phyloP scores from a whole-genome alignment of 2,113 vertebrate species.

The Gnathonemus echidnorhynchus region DNA sequence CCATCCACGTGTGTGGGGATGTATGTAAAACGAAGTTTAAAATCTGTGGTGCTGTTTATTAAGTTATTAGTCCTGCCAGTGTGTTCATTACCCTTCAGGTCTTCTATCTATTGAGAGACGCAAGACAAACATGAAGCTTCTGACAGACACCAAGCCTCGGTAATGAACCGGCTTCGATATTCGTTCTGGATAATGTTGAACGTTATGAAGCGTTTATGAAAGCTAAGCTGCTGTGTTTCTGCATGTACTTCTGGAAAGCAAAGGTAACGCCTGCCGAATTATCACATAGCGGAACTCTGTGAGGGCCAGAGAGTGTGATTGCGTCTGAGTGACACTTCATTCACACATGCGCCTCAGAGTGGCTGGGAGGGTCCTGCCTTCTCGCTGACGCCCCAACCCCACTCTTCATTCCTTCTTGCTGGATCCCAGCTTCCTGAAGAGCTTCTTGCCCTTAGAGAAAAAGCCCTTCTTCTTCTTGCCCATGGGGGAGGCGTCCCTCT shows the following conservation, averaged over 20 bases:
- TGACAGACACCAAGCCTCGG: background rate
- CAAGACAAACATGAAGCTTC: conserved; percentile 7
- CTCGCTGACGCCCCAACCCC: background rate
- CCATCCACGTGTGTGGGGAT: background rate
- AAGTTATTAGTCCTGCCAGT: background rate
- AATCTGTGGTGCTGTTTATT: background rate
- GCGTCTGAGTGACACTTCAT: background rate
- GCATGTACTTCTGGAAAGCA: background rate
- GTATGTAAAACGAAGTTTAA: background rate
- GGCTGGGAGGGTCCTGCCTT: background rate
- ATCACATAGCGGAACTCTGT: background rate
- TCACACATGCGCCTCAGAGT: background rate
- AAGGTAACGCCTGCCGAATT: background rate
- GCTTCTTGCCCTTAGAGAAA: conserved; percentile 83
- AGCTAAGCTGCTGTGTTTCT: background rate
- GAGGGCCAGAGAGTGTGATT: background rate
- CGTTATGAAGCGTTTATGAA: background rate
- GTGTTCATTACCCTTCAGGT: background rate
- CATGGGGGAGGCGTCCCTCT: conserved; percentile 39
- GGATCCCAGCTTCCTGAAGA: conserved; percentile 80
- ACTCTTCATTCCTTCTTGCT: conserved; percentile 72
- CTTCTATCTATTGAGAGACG: background rate
- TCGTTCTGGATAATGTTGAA: background rate
- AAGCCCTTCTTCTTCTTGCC: conserved; percentile 75
- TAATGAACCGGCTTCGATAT: background rate